Evolutionary conservation across 2,888 invertebrate genomes (phyloP).

Genomic region (Hyppa rectilinea): DNA sequence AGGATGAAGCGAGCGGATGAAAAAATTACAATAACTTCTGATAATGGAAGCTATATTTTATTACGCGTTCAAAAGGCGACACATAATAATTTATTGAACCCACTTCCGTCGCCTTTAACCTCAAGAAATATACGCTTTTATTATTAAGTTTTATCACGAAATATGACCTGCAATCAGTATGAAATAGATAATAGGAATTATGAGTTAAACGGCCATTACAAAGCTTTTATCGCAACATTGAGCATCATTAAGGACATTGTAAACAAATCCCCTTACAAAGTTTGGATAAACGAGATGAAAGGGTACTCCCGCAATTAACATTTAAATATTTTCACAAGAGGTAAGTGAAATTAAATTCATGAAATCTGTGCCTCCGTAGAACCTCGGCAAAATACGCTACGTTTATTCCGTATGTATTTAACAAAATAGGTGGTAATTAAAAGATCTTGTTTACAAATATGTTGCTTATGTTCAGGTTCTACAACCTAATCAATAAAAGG

Average conservation of each 20-base stretch:
- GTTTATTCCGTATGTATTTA: slow-evolving; percentile 59
- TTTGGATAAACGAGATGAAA: slow-evolving; percentile 79
- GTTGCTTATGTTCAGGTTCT: slow-evolving; percentile 49
- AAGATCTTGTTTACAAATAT: slow-evolving; percentile 43
- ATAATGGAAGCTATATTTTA: slow-evolving; percentile 59
- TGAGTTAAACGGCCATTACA: slow-evolving; percentile 76
- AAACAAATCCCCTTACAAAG: slow-evolving; percentile 79
- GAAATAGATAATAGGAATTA: slow-evolving; percentile 68
- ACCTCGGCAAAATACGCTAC: slow-evolving; percentile 53
- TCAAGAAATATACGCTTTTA: slow-evolving; percentile 47
- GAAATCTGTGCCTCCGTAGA: slow-evolving; percentile 63
- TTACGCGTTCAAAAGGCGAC: slow-evolving; percentile 48
- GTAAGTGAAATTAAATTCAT: slow-evolving; percentile 71
- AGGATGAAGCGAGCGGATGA: slow-evolving; percentile 36
- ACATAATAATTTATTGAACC: slow-evolving; percentile 51
- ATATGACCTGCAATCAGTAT: slow-evolving; percentile 35
- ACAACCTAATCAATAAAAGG: slow-evolving; percentile 73
- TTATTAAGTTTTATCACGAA: slow-evolving; percentile 46
- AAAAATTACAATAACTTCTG: slow-evolving; percentile 57
- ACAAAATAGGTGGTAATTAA: slow-evolving; percentile 46
- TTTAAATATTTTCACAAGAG: slow-evolving; percentile 74
- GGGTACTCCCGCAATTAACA: slow-evolving; percentile 77
- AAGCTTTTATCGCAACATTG: slow-evolving; percentile 75
- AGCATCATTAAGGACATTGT: slow-evolving; percentile 80
- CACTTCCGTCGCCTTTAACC: slow-evolving; percentile 43